phyloP scores from a whole-genome alignment of 2,888 invertebrate genomes.

The Thecophora atra region DNA sequence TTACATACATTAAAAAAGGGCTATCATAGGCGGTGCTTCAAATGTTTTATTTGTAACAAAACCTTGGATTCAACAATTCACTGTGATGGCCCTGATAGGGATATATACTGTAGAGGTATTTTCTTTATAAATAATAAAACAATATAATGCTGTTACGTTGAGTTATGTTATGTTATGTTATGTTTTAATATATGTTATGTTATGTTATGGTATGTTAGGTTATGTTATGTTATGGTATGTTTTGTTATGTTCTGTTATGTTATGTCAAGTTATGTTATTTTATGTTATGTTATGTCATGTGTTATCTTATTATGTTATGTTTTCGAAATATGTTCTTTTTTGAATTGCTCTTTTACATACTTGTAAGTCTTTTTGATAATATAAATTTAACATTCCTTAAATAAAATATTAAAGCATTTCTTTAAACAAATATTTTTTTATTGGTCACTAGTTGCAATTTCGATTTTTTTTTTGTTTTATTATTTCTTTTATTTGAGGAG shows the following conservation, averaged over 20 bases:
- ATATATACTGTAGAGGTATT: conserved; percentile 90
- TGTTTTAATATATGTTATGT: neutral
- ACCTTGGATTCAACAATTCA: conserved; percentile 88
- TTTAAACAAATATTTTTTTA: no score
- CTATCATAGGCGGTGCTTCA: conserved; percentile 91
- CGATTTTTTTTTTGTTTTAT: no score
- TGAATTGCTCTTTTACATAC: no score
- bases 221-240: neutral
- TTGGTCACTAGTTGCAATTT: no score
- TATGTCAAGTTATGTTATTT: no score
- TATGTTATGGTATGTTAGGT: neutral
- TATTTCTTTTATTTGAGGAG: no score
- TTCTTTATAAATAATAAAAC: conserved; percentile 8
- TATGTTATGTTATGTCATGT: no score
- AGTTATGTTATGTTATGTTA: neutral
- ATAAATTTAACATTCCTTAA: no score
- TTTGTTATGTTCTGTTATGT: neutral
- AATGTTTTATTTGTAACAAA: conserved; percentile 85
- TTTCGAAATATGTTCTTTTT: no score
- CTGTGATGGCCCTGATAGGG: conserved; percentile 91
- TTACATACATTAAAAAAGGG: conserved; percentile 70
- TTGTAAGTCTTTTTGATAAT: no score
- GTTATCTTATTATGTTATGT: no score
- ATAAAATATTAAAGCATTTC: no score
- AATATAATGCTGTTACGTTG: neutral